Evolutionary conservation across 2,888 invertebrate genomes (phyloP).

Genomic region (Andrena flavipes): DNA sequence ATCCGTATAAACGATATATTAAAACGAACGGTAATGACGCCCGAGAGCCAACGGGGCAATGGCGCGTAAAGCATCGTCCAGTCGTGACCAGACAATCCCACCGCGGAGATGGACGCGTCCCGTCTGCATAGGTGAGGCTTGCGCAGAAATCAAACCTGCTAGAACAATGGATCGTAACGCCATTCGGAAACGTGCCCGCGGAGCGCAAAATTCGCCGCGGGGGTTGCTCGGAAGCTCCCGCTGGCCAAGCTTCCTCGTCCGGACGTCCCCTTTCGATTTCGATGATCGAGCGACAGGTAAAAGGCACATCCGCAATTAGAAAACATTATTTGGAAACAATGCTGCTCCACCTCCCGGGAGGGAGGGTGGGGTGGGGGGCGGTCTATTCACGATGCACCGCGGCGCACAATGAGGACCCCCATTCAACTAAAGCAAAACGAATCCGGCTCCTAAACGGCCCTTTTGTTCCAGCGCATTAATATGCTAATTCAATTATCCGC

Average conservation of each 20-base stretch:
- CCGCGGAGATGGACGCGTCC: background rate
- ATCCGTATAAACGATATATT: constrained; percentile 57
- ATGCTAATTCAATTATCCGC: constrained; percentile 73
- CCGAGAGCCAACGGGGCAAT: constrained; percentile 30
- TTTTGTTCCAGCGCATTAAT: constrained; percentile 67
- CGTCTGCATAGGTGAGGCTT: constrained; percentile 9
- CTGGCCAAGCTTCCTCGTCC: background rate
- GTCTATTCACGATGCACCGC: constrained; percentile 44
- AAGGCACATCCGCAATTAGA: constrained; percentile 59
- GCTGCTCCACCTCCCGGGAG: background rate
- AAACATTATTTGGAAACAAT: constrained; percentile 66
- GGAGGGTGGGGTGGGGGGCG: background rate
- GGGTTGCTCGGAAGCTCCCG: background rate
- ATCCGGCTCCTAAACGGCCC: constrained; percentile 64
- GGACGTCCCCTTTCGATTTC: background rate
- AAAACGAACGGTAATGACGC: constrained; percentile 49
- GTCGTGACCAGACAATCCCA: background rate
- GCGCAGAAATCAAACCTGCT: constrained; percentile 17
- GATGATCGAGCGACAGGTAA: constrained; percentile 29
- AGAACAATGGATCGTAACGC: constrained; percentile 46
- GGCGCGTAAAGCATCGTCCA: constrained; percentile 8
- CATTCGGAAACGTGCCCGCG: background rate
- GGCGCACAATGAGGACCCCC: constrained; percentile 50
- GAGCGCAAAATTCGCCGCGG: background rate
- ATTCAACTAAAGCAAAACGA: constrained; percentile 61